Evolutionary conservation across 2,888 invertebrate genomes (phyloP).

Genomic region (Furcula furcula): DNA sequence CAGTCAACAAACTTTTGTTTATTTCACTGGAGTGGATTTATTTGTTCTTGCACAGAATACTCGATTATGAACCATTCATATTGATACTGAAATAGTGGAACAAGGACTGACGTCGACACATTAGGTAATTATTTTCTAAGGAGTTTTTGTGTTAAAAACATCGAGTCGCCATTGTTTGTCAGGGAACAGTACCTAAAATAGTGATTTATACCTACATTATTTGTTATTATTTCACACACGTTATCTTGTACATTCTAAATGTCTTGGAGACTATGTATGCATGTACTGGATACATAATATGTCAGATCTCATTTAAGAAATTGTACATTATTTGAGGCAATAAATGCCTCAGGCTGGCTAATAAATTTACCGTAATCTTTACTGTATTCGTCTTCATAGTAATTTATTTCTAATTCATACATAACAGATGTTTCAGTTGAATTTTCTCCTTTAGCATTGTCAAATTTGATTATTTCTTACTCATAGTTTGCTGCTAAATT

Average conservation of each 20-base stretch:
- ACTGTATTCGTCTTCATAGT: constrained; percentile 4
- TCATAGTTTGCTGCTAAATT: too few species aligned
- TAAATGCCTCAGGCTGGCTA: constrained; percentile 18
- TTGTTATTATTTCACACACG: constrained; percentile 35
- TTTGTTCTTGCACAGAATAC: constrained; percentile 64
- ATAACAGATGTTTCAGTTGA: not conserved
- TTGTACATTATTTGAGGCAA: constrained; percentile 16
- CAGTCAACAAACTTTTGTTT: constrained; percentile 83
- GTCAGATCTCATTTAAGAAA: constrained; percentile 21
- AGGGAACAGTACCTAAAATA: constrained; percentile 44
- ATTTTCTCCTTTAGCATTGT: too few species aligned
- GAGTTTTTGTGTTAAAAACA: constrained; percentile 51
- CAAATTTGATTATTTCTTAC: too few species aligned
- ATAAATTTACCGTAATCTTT: constrained; percentile 28
- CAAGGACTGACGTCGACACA: constrained; percentile 70
- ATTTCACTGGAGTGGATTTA: constrained; percentile 72
- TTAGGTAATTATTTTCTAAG: constrained; percentile 65
- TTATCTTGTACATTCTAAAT: constrained; percentile 35
- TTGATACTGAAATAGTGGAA: constrained; percentile 68
- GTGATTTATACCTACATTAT: constrained; percentile 30
- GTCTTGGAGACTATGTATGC: constrained; percentile 20
- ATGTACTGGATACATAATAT: constrained; percentile 11
- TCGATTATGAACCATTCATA: constrained; percentile 75
- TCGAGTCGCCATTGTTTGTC: constrained; percentile 80
- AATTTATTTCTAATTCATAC: not conserved